These are phyloP conservation scores for Antheraea mylitta DNA, from an alignment of 1,140 invertebrate species.

Conservation along the genomic window DNA sequence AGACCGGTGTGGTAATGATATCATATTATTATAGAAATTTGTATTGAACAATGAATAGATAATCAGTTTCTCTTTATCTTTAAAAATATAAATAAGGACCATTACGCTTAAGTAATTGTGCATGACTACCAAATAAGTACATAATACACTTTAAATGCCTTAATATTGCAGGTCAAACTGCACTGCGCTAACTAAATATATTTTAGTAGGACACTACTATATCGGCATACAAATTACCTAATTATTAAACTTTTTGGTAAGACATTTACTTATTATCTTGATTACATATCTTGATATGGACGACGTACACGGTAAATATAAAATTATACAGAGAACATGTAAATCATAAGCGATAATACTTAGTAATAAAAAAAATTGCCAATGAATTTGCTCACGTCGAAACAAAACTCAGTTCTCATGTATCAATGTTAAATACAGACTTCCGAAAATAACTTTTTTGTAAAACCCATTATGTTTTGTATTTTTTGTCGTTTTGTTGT, in stretches of 20 bases:
- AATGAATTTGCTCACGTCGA: too few species aligned
- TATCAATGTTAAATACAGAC: too few species aligned
- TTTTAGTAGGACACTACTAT: background rate
- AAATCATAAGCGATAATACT: too few species aligned
- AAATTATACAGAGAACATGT: background rate
- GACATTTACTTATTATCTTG: background rate
- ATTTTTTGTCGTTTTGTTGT: too few species aligned
- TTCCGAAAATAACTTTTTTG: too few species aligned
- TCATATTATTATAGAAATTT: background rate
- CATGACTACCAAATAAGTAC: background rate
- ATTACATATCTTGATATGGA: background rate
- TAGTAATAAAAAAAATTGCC: too few species aligned
- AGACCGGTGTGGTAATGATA: too few species aligned
- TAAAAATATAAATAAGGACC: background rate
- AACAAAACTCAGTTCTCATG: too few species aligned
- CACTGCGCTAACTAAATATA: background rate
- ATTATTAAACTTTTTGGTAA: background rate
- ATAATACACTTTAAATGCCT: background rate
- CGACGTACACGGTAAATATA: background rate
- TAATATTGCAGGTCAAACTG: slow-evolving; percentile 5
- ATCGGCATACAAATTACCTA: slow-evolving; percentile 5
- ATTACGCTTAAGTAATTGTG: background rate
- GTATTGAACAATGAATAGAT: background rate
- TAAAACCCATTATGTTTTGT: too few species aligned
- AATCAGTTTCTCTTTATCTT: background rate